Evolutionary conservation across 2,113 vertebrate species (phyloP).

Genomic region (Henicopernis longicauda): DNA sequence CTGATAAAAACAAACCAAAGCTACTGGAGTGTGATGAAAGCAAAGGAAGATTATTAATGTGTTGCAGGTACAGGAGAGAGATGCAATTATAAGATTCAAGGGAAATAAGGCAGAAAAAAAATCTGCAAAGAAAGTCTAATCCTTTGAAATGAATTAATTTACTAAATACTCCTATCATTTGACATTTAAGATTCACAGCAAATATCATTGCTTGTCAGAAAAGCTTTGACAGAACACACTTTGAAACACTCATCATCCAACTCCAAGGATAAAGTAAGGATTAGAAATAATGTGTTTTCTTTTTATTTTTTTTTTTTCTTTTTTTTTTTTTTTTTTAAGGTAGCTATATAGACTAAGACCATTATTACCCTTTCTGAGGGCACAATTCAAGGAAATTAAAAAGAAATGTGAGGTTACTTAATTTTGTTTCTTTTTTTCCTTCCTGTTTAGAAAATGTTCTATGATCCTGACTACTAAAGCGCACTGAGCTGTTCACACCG

Average conservation of each 20-base stretch:
- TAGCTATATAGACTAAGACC: background rate
- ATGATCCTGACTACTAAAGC: background rate
- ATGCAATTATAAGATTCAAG: conserved; percentile 33
- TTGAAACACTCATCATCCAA: background rate
- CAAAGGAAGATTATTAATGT: conserved; percentile 11
- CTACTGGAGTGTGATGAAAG: conserved; percentile 7
- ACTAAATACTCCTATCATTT: background rate
- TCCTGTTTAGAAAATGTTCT: background rate
- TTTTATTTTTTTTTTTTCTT: background rate
- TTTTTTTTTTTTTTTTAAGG: background rate
- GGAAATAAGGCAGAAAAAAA: conserved; percentile 3
- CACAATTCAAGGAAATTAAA: background rate
- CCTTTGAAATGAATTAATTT: conserved; percentile 21
- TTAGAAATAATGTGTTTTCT: background rate
- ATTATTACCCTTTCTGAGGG: background rate
- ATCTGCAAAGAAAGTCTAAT: background rate
- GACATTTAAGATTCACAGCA: conserved; percentile 20
- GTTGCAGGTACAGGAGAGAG: background rate
- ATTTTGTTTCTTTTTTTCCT: background rate
- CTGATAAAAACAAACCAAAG: background rate
- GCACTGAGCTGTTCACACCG: background rate
- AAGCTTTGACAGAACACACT: background rate
- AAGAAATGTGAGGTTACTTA: background rate
- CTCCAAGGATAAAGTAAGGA: background rate
- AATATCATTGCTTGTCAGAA: background rate